These are phyloP conservation scores for Heliconius himera DNA, from an alignment of 1,140 invertebrate genomes.

Conservation along the genomic window DNA sequence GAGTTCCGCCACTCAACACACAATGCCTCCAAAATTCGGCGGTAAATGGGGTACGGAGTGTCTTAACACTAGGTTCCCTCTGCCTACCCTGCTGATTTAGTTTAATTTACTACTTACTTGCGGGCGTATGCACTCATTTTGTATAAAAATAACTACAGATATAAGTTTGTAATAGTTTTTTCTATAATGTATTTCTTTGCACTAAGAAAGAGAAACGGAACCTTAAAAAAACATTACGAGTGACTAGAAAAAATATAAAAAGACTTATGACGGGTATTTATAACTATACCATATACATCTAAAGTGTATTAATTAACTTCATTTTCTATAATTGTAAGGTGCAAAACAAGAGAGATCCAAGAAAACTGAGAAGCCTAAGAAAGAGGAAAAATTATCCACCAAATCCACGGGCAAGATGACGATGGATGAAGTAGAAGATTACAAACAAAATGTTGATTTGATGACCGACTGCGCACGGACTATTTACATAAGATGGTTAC, in stretches of 20 bases:
- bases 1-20: too few relatives aligned
- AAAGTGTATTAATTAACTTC: background rate
- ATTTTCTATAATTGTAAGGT: slow-evolving; percentile 2
- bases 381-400: slow-evolving; percentile 45
- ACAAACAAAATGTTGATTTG: slow-evolving; percentile 56
- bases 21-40: too few relatives aligned
- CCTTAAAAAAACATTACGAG: background rate
- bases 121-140: too few relatives aligned
- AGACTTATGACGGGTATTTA: background rate
- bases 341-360: slow-evolving; percentile 54
- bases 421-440: slow-evolving; percentile 53
- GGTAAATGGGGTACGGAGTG: too few relatives aligned
- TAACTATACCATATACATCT: too few relatives aligned
- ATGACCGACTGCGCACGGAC: slow-evolving; percentile 61
- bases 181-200: too few relatives aligned
- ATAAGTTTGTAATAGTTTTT: too few relatives aligned
- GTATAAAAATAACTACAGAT: too few relatives aligned
- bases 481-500: slow-evolving; percentile 64
- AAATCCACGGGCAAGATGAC: slow-evolving; percentile 48
- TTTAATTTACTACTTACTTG: too few relatives aligned
- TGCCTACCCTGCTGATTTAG: too few relatives aligned
- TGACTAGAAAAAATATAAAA: background rate
- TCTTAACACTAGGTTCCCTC: too few relatives aligned
- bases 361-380: slow-evolving; percentile 50
- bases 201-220: too few relatives aligned